Percentiles rank a stretch among this genome's conserved stretches.
Evolutionary conservation across 2,888 invertebrate genomes (phyloP).

Genomic region (Anticlea derivata): DNA sequence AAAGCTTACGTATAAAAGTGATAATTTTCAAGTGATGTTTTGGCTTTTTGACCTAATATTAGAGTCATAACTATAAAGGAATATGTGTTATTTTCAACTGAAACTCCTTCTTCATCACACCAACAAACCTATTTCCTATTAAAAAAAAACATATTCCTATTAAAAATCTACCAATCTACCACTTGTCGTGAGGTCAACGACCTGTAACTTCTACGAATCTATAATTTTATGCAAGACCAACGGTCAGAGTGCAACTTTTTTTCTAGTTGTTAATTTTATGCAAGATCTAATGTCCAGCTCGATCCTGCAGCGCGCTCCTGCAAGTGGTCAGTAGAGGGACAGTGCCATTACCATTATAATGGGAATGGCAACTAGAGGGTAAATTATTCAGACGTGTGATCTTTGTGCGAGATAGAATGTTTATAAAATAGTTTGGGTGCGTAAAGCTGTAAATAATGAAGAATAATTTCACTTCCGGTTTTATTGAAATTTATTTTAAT

Average conservation of each 20-base stretch:
- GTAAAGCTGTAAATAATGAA: slow-evolving; percentile 4
- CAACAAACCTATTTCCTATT: neutral
- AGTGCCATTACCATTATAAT: slow-evolving; percentile 69
- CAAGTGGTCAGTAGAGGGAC: slow-evolving; percentile 26
- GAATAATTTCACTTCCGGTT: slow-evolving; percentile 26
- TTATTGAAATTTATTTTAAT: neutral
- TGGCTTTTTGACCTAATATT: too few species aligned
- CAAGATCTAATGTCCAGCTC: slow-evolving; percentile 69
- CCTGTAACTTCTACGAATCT: slow-evolving; percentile 9
- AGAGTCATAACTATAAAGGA: too few species aligned
- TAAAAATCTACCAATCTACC: neutral
- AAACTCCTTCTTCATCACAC: too few species aligned
- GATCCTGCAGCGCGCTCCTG: slow-evolving; percentile 61
- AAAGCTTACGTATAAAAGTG: too few species aligned
- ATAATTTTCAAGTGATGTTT: too few species aligned
- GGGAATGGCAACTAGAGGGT: slow-evolving; percentile 44
- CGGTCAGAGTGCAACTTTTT: slow-evolving; percentile 49
- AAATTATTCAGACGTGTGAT: slow-evolving; percentile 36
- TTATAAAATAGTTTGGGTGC: neutral
- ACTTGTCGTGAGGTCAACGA: slow-evolving; percentile 12
- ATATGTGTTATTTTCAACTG: too few species aligned
- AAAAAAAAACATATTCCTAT: neutral
- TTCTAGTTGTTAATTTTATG: slow-evolving; percentile 67
- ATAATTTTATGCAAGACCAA: slow-evolving; percentile 38
- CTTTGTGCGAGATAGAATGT: slow-evolving; percentile 15